Evolutionary conservation across 2,113 vertebrate genomes (phyloP), one percentile per base, ranked within the genome.

Genomic region (Paratilapia polleni): DNA sequence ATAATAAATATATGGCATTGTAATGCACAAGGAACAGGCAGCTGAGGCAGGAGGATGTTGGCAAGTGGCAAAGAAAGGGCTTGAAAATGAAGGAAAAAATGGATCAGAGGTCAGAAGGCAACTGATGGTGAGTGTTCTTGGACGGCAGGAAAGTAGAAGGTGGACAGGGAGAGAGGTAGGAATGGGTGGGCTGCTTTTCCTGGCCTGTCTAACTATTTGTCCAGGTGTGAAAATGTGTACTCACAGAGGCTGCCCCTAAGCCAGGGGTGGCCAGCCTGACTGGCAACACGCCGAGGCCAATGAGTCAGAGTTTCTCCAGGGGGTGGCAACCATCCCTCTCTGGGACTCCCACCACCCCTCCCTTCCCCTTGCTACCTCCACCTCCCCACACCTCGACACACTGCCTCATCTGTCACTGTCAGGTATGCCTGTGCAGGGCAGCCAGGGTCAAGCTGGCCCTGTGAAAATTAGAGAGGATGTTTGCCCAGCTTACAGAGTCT

Each of bases 221-320:
- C 94, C 94, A 95, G 94, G 93, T 95, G 95, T 95, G 92, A 94
- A 92, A 91, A 91, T 92, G 93, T 93, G 91, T 94, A 94, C 92
- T 89, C 90, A 91, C 90, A 90, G 84, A 84, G 90, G 89, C 90
- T 91, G 89, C 86, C 86, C 87, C 86, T 80, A 82, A 87, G 86
- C 88, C 64, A 78, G 81, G 80, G 84, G 90, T 68, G 87, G 88
- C 88, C 83, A 22, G 79, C 78, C 90, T 87, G 90, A 90, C 91
- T 95, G 93, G 92, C 90, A 90, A 82, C 59, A 84, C 20, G 88
- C 90, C 82, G 77, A 86, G 82, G 83, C 84, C 86, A 89, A 38
- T 94, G 94, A 95, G 94, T 95, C 94, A 94, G 85, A 94, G 43
- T 96, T 95, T 94, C 92, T 95, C 88, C 87, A 34, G 57, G 87